A percentile compares a stretch with the other conserved stretches of the same genome.
Evolutionary conservation across 1,140 invertebrate species (phyloP).

Genomic region (Sesamia nonagrioides): DNA sequence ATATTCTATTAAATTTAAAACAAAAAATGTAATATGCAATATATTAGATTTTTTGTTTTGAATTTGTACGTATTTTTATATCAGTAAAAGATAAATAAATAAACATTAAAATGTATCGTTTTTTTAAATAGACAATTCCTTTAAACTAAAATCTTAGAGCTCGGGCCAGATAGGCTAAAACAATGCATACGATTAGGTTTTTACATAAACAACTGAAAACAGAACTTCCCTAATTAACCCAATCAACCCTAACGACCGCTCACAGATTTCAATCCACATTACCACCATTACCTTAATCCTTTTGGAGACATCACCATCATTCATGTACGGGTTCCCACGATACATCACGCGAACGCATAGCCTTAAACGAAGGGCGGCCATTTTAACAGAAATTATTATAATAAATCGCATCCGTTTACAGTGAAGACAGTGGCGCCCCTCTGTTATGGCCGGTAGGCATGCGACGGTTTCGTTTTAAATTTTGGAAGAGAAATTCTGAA

Average conservation of each 20-base stretch:
- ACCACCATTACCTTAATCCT: conserved; percentile 31
- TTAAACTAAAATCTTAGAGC: no score
- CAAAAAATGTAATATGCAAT: no score
- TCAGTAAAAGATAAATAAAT: no score
- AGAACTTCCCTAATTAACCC: background rate
- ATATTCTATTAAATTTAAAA: no score
- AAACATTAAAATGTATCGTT: no score
- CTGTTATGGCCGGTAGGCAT: conserved; percentile 65
- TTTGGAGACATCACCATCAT: conserved; percentile 25
- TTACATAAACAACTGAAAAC: background rate
- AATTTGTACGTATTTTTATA: no score
- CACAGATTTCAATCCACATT: conserved; percentile 25
- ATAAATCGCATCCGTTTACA: conserved; percentile 65
- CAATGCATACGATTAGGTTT: background rate
- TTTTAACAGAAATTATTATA: conserved; percentile 65
- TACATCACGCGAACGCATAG: conserved; percentile 33
- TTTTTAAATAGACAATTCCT: no score
- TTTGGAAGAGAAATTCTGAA: conserved; percentile 41
- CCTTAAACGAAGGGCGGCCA: conserved; percentile 38
- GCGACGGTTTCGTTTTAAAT: conserved; percentile 70
- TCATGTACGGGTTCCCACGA: conserved; percentile 32
- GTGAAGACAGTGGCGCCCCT: conserved; percentile 61
- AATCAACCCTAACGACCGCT: background rate
- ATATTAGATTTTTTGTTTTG: no score
- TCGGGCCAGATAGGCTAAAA: background rate